Conservation (phyloP, 2,888 invertebrate species). For the Caenorhabditis sp. region DNA sequence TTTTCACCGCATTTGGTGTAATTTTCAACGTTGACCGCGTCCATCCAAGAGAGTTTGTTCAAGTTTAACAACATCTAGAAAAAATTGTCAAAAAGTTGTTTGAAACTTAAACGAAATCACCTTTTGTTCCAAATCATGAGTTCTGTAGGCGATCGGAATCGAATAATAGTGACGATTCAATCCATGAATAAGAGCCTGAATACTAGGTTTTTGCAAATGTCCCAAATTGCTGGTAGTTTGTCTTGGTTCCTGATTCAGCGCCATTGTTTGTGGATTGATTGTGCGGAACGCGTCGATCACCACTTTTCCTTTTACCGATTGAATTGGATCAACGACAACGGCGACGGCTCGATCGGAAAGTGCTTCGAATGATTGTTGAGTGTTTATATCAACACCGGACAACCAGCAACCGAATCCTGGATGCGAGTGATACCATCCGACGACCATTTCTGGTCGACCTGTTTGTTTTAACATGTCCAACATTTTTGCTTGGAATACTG, state of each 20-base stretch:
- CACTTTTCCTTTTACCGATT: slow-evolving; percentile 91
- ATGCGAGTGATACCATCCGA: slow-evolving; percentile 95
- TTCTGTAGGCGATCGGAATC: slow-evolving; percentile 98
- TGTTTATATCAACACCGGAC: slow-evolving; percentile 95
- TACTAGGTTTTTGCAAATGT: slow-evolving; percentile 96
- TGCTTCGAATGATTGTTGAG: slow-evolving; percentile 98
- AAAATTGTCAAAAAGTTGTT: slow-evolving; percentile 7
- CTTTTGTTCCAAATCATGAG: slow-evolving; percentile 97
- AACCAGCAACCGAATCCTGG: slow-evolving; percentile 99
- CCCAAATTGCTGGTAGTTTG: slow-evolving; percentile 99
- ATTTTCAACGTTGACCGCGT: slow-evolving; percentile 87
- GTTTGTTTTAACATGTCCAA: slow-evolving; percentile 96
- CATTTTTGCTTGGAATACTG: slow-evolving; percentile 99
- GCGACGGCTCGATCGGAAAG: slow-evolving; percentile 97
- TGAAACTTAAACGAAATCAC: slow-evolving; percentile 58
- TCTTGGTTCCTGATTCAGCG: slow-evolving; percentile 94
- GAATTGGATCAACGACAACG: slow-evolving; percentile 98
- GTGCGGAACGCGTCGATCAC: slow-evolving; percentile 99
- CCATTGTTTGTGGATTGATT: slow-evolving; percentile 99
- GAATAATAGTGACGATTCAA: slow-evolving; percentile 98
- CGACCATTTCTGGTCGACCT: slow-evolving; percentile 97
- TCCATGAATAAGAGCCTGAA: slow-evolving; percentile 96
- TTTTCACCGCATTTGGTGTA: slow-evolving; percentile 87
- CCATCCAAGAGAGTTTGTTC: slow-evolving; percentile 99
- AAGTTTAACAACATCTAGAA: slow-evolving; percentile 89